Percentiles rank a stretch among this genome's conserved stretches.
Conservation (phyloP, 1,140 invertebrate species). For the Zaprionus nigranus region DNA sequence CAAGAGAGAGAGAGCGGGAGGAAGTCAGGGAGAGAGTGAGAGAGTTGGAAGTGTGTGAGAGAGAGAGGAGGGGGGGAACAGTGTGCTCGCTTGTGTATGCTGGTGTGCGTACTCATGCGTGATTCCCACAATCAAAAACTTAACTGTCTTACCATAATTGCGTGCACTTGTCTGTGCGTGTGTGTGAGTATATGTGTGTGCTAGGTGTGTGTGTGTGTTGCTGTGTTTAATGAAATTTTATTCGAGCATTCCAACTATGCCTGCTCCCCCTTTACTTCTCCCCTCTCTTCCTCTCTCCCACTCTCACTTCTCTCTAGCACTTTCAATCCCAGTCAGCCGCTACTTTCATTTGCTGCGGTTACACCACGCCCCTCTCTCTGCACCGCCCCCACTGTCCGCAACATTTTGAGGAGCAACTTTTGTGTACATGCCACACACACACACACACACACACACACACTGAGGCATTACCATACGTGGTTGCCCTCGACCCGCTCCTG, state of each 20-base stretch:
- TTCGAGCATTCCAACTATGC: conserved; percentile 60
- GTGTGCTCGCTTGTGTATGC: conserved; percentile 21
- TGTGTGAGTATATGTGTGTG: conserved; percentile 29
- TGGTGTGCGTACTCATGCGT: conserved; percentile 77
- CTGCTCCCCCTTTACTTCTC: background rate
- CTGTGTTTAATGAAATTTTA: conserved; percentile 83
- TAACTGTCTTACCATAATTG: conserved; percentile 82
- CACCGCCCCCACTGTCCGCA: background rate
- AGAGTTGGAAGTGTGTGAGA: background rate
- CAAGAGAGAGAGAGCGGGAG: conserved; percentile 13
- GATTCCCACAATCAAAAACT: conserved; percentile 83
- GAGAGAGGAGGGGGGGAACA: conserved; percentile 6
- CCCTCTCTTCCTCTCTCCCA: background rate
- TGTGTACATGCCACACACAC: conserved; percentile 53
- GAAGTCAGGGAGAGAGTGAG: background rate
- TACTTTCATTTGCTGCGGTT: conserved; percentile 58
- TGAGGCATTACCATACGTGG: conserved; percentile 61
- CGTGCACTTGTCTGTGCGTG: conserved; percentile 76
- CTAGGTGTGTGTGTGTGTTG: conserved; percentile 50
- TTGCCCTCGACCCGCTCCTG: conserved; percentile 49
- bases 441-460: conserved; percentile 30
- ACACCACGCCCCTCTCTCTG: background rate
- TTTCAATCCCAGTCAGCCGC: conserved; percentile 55
- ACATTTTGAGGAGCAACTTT: conserved; percentile 69
- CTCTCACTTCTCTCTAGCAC: background rate